Percentiles rank a stretch among this genome's conserved stretches.
Evolutionary conservation across 2,888 invertebrate genomes (phyloP).

Genomic region (Drosophila hamatofila): DNA sequence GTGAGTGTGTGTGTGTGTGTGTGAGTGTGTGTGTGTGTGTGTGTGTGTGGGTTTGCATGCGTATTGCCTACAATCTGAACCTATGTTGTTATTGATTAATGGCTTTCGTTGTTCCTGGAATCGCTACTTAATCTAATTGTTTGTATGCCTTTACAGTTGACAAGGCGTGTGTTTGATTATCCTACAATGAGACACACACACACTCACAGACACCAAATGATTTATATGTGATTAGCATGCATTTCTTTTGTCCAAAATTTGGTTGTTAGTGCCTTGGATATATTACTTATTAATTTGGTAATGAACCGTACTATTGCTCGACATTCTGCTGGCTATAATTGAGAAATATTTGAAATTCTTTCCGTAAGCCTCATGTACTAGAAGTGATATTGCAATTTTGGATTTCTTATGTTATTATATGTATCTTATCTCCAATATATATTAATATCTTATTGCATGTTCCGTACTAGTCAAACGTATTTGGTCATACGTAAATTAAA

Average conservation of each 20-base stretch:
- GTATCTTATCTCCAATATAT: not conserved
- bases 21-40: not conserved
- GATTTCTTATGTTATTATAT: not conserved
- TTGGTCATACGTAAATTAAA: not conserved
- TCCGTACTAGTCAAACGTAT: not conserved
- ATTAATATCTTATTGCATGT: not conserved
- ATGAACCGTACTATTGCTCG: not conserved
- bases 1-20: not conserved
- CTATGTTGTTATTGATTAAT: conserved; percentile 69
- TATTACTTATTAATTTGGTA: conserved; percentile 53
- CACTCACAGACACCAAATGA: conserved; percentile 1
- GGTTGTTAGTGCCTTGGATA: conserved; percentile 23
- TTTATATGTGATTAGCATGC: conserved; percentile 22
- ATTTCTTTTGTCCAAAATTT: conserved; percentile 30
- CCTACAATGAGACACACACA: conserved; percentile 3
- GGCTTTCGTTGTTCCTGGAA: conserved; percentile 42
- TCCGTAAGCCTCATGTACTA: too few relatives aligned
- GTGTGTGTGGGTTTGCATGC: too few relatives aligned
- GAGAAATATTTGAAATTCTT: not conserved
- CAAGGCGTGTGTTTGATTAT: conserved; percentile 33
- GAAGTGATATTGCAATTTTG: not conserved
- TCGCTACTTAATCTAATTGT: conserved; percentile 77
- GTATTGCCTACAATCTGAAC: conserved; percentile 33
- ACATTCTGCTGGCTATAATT: not conserved
- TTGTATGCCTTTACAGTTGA: conserved; percentile 46